These are phyloP conservation scores for Cataglyphis rosenhaueri DNA, from an alignment of 2,888 invertebrate species.

Conservation along the genomic window DNA sequence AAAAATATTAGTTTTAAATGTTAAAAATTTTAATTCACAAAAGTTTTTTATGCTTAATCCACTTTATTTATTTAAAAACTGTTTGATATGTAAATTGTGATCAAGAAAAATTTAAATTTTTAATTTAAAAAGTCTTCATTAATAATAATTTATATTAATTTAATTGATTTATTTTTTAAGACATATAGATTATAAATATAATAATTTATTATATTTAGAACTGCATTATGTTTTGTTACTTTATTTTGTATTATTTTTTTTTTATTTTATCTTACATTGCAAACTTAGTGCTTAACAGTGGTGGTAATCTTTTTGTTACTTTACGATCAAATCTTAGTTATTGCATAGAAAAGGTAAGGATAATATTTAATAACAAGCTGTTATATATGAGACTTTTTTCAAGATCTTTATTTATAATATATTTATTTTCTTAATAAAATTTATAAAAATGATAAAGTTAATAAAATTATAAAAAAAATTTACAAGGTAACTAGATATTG, in stretches of 20 bases:
- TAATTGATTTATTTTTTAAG: not conserved
- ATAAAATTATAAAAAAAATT: not conserved
- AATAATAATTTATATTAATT: conserved; percentile 15
- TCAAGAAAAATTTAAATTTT: not conserved
- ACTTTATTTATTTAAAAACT: not conserved
- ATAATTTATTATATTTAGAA: conserved; percentile 19
- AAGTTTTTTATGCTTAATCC: not conserved
- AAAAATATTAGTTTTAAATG: not conserved
- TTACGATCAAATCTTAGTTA: conserved; percentile 3
- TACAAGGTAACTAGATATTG: not conserved
- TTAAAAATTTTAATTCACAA: not conserved
- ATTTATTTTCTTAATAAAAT: not conserved
- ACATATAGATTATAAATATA: not conserved
- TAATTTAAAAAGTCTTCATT: not conserved
- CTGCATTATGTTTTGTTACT: not conserved
- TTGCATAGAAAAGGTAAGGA: conserved; percentile 45
- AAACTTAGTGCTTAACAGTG: not conserved
- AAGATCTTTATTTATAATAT: not conserved
- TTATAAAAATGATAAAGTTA: not conserved
- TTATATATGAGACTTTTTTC: not conserved
- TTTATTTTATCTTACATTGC: not conserved
- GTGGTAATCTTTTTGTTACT: conserved; percentile 2
- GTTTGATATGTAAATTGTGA: not conserved
- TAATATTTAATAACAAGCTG: conserved; percentile 14
- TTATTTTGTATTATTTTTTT: not conserved